Evolutionary conservation across 2,797 vertebrate species (phyloP), one percentile per base, ranked within the genome.

Genomic region (Rousettus madagascariensis): DNA sequence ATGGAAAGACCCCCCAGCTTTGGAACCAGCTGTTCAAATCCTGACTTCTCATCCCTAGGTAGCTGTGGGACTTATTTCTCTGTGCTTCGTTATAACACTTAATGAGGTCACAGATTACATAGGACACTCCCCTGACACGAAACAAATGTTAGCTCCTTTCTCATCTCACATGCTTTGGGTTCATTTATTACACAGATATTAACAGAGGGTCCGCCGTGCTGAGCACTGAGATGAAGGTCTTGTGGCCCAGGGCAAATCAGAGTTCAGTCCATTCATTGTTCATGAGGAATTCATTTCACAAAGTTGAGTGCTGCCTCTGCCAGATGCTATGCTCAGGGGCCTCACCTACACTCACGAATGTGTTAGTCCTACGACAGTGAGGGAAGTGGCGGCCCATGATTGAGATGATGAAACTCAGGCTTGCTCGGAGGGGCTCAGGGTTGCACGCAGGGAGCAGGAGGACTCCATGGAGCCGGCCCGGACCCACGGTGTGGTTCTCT

Each of bases 401-500:
- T n/a, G 46, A 61, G 38, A 66, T 55, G 41, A 22, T 9, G 66
- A 82, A 55, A 53, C 41, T 8, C 53, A 74, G 43, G 20, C 12
- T 19, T 6, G 20, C 12, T 19, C 3, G 15, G 71, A 46, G 38
- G 41, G 26, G 12, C 33, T 80, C 53, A 19, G 46, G 84, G 17
- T 49, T 79, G 20, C 36, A 22, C 41, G 28, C 20, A 49, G 26
- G 28, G 8, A 57, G 19, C 22, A 24, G 16, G 13, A 20, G 68
- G 53, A 17, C 5, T 33, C 49, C 49, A n/a, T 26, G 33, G 30
- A 53, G 13, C 15, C 5, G 5, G 36, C 33, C 33, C 10, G 28
- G 19, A 8, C 13, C 24, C 36, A 4, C 26, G 0, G 0, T 0
- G 36, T 22, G 38, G 38, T 1, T 38, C 75, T n/a, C 30, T 79